phyloP scores from a whole-genome alignment of 2,113 vertebrate species.

The Plotosus lineatus region DNA sequence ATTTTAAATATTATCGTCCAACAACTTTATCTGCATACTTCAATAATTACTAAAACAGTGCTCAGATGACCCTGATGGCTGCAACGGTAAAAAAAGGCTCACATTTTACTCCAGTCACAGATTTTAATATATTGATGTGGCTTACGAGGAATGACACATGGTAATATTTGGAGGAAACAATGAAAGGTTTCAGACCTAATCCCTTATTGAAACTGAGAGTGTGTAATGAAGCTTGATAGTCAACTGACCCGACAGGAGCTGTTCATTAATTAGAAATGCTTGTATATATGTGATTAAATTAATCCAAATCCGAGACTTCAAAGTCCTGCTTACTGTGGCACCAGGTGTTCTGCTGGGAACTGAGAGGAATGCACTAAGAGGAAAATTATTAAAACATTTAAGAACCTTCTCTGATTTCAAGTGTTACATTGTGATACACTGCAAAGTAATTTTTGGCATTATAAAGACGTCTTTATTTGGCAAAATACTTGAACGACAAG shows the following conservation, averaged over 20 bases:
- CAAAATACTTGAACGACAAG: too few relatives aligned
- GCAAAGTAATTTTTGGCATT: not conserved
- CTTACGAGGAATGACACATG: slow-evolving; percentile 62
- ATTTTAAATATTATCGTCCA: too few relatives aligned
- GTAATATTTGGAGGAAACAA: slow-evolving; percentile 61
- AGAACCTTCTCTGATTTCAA: slow-evolving; percentile 45
- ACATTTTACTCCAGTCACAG: slow-evolving; percentile 30
- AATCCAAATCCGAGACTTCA: slow-evolving; percentile 66
- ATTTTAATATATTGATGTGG: slow-evolving; percentile 49
- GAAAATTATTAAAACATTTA: slow-evolving; percentile 65
- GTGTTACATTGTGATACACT: not conserved
- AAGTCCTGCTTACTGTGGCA: slow-evolving; percentile 59
- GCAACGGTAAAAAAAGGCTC: not conserved
- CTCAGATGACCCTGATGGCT: not conserved
- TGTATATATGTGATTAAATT: slow-evolving; percentile 71
- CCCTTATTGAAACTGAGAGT: slow-evolving; percentile 53
- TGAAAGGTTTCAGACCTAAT: slow-evolving; percentile 59
- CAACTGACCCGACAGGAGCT: slow-evolving; percentile 58
- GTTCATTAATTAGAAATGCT: slow-evolving; percentile 67
- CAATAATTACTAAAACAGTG: slow-evolving; percentile 25
- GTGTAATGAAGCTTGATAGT: slow-evolving; percentile 61
- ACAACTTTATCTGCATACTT: slow-evolving; percentile 45
- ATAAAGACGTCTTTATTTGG: too few relatives aligned
- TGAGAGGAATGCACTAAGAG: slow-evolving; percentile 50
- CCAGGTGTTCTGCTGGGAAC: slow-evolving; percentile 61